Evolutionary conservation across 2,113 vertebrate genomes (phyloP).

Genomic region (Mastomys coucha): DNA sequence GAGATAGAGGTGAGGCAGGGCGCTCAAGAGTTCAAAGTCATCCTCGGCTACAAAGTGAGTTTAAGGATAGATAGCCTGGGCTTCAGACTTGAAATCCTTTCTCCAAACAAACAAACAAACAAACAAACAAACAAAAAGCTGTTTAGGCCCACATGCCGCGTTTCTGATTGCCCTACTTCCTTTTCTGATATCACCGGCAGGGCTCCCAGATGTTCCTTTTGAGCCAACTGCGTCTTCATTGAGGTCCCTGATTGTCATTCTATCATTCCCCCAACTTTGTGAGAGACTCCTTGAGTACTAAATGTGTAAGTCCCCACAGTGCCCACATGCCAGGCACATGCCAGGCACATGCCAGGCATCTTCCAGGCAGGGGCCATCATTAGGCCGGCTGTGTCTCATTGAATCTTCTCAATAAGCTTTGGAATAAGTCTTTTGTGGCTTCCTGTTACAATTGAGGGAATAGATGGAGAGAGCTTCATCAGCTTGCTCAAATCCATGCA

Average conservation of each 20-base stretch:
- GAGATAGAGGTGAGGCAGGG: background rate
- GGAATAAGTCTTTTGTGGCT: background rate
- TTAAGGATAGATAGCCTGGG: background rate
- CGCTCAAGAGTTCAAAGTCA: background rate
- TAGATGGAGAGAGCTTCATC: background rate
- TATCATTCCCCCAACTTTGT: background rate
- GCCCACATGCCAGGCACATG: no score
- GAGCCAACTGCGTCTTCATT: no score
- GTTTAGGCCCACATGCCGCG: no score
- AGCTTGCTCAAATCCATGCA: background rate
- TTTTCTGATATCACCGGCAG: fast-evolving
- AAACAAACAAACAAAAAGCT: background rate
- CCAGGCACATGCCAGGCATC: no score
- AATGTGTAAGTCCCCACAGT: background rate
- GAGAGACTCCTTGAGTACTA: no score
- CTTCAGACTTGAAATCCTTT: background rate
- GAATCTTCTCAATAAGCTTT: background rate
- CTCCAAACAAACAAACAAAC: background rate
- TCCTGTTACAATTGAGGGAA: background rate
- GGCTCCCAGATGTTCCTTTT: no score
- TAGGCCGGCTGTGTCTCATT: background rate
- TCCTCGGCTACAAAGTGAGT: background rate
- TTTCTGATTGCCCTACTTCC: no score
- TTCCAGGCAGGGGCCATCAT: no score
- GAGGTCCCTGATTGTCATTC: background rate